phyloP scores from a whole-genome alignment of 2,113 vertebrate species.

The Eolophus roseicapilla region DNA sequence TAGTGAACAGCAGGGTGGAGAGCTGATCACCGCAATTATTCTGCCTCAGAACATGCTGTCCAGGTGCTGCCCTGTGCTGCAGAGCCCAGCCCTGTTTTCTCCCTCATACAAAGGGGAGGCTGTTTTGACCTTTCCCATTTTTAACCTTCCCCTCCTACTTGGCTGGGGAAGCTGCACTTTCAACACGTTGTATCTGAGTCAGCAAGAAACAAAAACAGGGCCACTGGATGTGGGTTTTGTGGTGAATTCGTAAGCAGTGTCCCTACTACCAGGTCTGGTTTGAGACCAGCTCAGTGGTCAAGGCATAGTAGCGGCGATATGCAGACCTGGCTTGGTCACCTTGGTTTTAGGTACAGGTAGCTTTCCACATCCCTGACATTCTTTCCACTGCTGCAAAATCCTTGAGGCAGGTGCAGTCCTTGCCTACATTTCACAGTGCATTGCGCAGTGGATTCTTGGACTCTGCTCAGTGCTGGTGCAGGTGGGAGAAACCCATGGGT shows the following conservation, averaged over 20 bases:
- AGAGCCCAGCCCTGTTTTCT: background rate
- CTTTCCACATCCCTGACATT: background rate
- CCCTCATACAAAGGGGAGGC: background rate
- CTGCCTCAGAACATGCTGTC: background rate
- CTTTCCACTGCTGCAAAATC: background rate
- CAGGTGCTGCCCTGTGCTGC: background rate
- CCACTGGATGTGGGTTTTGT: background rate
- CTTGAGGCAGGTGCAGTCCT: background rate
- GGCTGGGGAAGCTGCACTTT: background rate
- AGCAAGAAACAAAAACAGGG: background rate
- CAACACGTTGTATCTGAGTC: background rate
- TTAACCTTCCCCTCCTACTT: background rate
- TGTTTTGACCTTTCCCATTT: background rate
- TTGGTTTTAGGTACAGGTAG: background rate
- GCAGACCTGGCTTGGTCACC: background rate
- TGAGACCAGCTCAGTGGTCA: background rate
- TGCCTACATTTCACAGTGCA: rapidly evolving
- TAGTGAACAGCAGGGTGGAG: background rate
- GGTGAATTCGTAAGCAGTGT: background rate
- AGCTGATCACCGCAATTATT: background rate
- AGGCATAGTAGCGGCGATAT: rapidly evolving
- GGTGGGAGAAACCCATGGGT: background rate
- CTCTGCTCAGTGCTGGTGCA: background rate
- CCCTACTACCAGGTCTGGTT: background rate
- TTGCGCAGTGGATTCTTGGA: background rate